Base-by-base conservation (phyloP, 2,113 vertebrate genomes). In the Phoxinus phoxinus region DNA sequence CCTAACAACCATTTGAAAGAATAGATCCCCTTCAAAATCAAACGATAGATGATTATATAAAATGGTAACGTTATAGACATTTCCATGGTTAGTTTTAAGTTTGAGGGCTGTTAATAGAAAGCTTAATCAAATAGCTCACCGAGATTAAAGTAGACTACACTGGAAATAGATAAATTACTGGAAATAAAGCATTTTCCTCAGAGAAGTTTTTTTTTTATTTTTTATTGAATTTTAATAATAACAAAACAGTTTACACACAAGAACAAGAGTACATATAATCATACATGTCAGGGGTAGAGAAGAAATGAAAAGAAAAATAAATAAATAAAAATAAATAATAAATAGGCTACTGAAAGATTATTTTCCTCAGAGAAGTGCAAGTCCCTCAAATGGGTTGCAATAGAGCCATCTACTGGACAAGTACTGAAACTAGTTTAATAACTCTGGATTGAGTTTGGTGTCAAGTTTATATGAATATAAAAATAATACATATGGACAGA, bases 381-480 rank as follows among this genome's bases (percentile, higher is more conserved):
- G 10, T 41, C 4, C 8, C 27, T 37, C 27, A 78, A 37, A 56
- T 35, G 53, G 11, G 75, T n/a, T 78, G 30, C 48, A 56, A 78
- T n/a, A 37, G 23, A 44, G 82, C 76, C 86, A 84, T 73, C 86
- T 84, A 10, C 11, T 84, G 82, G 86, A 77, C 27, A 69, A 48
- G 53, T 7, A 6, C 1, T 32, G 58, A 32, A 8, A 37, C 46
- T 53, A 53, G 17, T 53, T 17, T 8, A 0, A 0, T 74, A 8
- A 48, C 15, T 35, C 59, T 72, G 4, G 35, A n/a, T 73, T 48
- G 37, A 17, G 12, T 46, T 27, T 27, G 71, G 7, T 3, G 17
- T 48, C 10, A 12, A 37, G 13, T 65, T 32, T 9, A 4, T 5
- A 12, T 2, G 0, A 11, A 25, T 25, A 63, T 27, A 12, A 35